These are phyloP conservation scores for Sylvia atricapilla DNA, from an alignment of 2,113 vertebrate species.

Conservation along the genomic window DNA sequence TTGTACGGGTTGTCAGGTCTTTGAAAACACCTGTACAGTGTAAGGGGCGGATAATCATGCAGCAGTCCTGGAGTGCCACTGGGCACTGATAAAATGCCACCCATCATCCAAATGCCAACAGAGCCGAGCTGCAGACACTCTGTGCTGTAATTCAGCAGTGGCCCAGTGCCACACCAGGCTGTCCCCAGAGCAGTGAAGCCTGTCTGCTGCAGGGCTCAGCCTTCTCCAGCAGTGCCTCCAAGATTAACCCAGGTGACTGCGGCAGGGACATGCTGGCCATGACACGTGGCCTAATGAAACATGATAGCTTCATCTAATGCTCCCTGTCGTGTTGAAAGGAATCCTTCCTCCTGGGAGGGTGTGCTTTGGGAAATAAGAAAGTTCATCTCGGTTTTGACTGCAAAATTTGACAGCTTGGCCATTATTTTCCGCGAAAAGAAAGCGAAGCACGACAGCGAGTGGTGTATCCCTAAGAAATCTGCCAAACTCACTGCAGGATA, in stretches of 20 bases:
- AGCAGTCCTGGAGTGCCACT: neutral
- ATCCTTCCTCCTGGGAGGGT: neutral
- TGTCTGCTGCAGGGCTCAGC: neutral
- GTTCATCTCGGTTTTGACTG: neutral
- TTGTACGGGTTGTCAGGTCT: neutral
- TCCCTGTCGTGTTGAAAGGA: neutral
- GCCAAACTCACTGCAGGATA: neutral
- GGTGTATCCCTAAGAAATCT: neutral
- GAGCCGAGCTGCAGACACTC: neutral
- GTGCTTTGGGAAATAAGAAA: neutral
- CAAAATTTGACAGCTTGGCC: neutral
- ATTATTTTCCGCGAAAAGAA: neutral
- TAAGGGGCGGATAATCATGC: neutral
- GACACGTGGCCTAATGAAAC: neutral
- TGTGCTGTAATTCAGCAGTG: neutral
- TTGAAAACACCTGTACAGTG: neutral
- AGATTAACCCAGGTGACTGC: neutral
- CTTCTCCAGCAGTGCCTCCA: neutral
- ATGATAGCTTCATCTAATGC: neutral
- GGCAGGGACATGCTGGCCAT: fast-evolving
- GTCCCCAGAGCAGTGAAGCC: neutral
- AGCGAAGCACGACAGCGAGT: neutral
- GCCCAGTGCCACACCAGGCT: neutral
- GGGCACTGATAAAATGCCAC: neutral
- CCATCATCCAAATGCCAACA: neutral